Evolutionary conservation across 2,797 vertebrate species (phyloP), one percentile per base, ranked within the genome.

Genomic region (Phrynocephalus forsythii): DNA sequence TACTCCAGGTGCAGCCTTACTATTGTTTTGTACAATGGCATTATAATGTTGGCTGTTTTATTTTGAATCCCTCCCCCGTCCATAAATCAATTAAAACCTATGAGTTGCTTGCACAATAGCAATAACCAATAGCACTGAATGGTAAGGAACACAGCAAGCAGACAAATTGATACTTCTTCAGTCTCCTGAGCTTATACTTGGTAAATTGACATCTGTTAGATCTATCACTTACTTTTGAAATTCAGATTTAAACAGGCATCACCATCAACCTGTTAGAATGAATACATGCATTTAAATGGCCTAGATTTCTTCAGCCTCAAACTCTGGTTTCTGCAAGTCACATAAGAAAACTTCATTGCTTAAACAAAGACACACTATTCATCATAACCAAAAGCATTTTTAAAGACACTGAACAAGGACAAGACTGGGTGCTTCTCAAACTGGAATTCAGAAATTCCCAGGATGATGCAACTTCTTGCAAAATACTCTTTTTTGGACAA

Each of bases 51-150:
- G 38, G 38, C 38, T 38, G 38, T 38, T 38, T 38, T 38, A 38
- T 38, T 38, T 38, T 38, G 38, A 38, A 38, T 15, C 56, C 6
- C 56, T 5, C 56, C 56, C 56, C n/a, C n/a, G n/a, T n/a, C n/a
- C 6, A 60, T 15, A 60, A 5, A 60, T 9, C 15, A 38, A 38
- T 10, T 56, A 9, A 56, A 56, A 56, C 8, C 52, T 48, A 87
- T 78, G 77, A 72, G 83, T 38, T 91, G 84, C 73, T 91, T 90
- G 24, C 93, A 80, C 67, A 90, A 69, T 83, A 80, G 73, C 79
- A 85, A 78, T 18, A 69, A 66, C 87, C 89, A 92, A 83, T 91
- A 88, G 48, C 28, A 68, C 94, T 73, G 88, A 71, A 85, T 80
- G 30, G 67, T 92, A 90, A 80, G 38, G 86, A 90, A 91, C 18